Percentiles rank a stretch among this genome's conserved stretches.
These are phyloP conservation scores for Rhingia rostrata DNA, from an alignment of 2,888 invertebrate genomes.

Conservation along the genomic window DNA sequence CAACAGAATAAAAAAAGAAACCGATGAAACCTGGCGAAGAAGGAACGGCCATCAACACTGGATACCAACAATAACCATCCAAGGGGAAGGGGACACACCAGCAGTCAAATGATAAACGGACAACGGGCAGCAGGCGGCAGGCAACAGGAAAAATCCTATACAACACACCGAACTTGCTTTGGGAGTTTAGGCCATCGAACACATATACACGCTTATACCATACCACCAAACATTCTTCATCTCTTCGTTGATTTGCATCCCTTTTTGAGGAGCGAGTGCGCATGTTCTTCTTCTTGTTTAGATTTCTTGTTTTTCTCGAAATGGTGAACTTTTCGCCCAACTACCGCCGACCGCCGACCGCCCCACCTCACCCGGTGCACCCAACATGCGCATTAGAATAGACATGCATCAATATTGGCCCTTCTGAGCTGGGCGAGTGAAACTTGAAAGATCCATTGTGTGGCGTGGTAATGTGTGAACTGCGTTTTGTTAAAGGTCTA, in stretches of 20 bases:
- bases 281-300: slow-evolving; percentile 26
- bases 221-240: slow-evolving; percentile 62
- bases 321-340: slow-evolving; percentile 24
- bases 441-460: slow-evolving; percentile 66
- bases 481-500: slow-evolving; percentile 74
- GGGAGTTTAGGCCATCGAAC: slow-evolving; percentile 39
- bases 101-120: slow-evolving; percentile 56
- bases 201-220: background rate
- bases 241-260: slow-evolving; percentile 68
- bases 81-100: slow-evolving; percentile 6
- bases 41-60: slow-evolving; percentile 63
- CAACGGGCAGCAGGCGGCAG: slow-evolving; percentile 20
- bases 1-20: slow-evolving; percentile 35
- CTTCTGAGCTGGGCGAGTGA: slow-evolving; percentile 14
- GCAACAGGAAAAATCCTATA: slow-evolving; percentile 1
- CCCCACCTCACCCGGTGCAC: too few species aligned
- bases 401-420: slow-evolving; percentile 25
- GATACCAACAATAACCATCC: slow-evolving; percentile 36
- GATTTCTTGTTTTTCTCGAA: slow-evolving; percentile 49
- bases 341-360: too few species aligned
- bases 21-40: slow-evolving; percentile 3
- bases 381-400: slow-evolving; percentile 36
- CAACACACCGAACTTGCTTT: slow-evolving; percentile 37
- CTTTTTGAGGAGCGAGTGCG: slow-evolving; percentile 40
- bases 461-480: slow-evolving; percentile 73